Percentiles rank a stretch among this genome's conserved stretches.
Conservation (phyloP, 2,113 vertebrate species). For the Oncorhynchus gorbuscha region DNA sequence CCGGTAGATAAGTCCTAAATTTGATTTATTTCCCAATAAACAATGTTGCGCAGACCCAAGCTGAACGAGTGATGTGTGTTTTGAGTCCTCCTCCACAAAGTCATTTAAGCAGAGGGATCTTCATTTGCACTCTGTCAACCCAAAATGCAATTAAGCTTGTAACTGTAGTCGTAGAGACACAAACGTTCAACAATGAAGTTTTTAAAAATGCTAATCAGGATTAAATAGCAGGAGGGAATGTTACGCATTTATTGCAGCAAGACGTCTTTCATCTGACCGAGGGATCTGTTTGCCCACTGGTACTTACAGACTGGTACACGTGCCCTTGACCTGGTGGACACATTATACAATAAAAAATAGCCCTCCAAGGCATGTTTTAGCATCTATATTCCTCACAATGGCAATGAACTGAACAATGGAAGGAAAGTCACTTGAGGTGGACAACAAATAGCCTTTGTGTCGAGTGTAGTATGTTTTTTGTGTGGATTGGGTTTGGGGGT, state of each 20-base stretch:
- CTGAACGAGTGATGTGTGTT: conserved; percentile 1
- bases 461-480: too few species aligned
- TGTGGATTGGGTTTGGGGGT: too few species aligned
- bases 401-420: too few species aligned
- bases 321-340: too few species aligned
- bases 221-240: background rate
- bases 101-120: background rate
- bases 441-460: too few species aligned
- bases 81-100: background rate
- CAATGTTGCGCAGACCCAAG: background rate
- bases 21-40: too few species aligned
- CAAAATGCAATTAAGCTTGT: background rate
- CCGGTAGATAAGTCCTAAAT: background rate
- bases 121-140: background rate
- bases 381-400: too few species aligned
- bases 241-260: background rate
- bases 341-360: background rate
- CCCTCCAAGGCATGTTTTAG: too few species aligned
- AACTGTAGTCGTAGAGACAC: background rate
- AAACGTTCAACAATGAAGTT: background rate
- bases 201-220: too few species aligned
- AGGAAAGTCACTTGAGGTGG: too few species aligned
- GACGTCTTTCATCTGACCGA: background rate
- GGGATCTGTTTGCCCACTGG: background rate
- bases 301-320: background rate